These are phyloP conservation scores for Orthonychiurus folsomi DNA, from an alignment of 2,888 invertebrate species.

Conservation along the genomic window DNA sequence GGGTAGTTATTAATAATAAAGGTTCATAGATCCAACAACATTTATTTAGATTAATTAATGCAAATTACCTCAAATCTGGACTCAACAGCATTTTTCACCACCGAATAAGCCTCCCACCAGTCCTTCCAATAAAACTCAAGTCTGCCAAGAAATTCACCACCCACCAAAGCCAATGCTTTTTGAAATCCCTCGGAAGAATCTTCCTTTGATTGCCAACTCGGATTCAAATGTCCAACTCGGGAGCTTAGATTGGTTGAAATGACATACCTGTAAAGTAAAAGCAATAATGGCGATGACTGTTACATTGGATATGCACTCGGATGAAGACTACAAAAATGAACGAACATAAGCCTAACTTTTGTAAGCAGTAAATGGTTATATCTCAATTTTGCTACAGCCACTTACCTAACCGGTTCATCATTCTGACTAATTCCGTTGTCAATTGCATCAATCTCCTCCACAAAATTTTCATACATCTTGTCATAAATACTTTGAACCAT, in stretches of 20 bases:
- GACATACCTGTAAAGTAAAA: constrained; percentile 60
- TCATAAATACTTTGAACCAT: constrained; percentile 54
- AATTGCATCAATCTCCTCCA: constrained; percentile 90
- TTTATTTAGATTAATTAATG: neutral
- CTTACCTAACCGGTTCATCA: constrained; percentile 22
- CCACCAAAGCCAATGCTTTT: constrained; percentile 67
- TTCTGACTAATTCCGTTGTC: constrained; percentile 74
- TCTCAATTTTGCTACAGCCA: neutral
- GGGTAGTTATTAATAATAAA: no score
- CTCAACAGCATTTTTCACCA: constrained; percentile 64
- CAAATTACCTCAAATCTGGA: constrained; percentile 52
- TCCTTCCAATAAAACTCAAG: constrained; percentile 54
- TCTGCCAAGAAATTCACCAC: constrained; percentile 65
- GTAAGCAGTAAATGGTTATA: no score
- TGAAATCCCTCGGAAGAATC: constrained; percentile 57
- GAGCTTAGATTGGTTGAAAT: constrained; percentile 70
- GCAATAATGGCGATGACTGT: no score
- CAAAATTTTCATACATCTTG: constrained; percentile 73
- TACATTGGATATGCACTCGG: no score
- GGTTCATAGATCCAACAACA: no score
- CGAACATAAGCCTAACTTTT: no score
- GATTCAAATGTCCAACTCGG: constrained; percentile 69
- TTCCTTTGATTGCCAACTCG: constrained; percentile 63
- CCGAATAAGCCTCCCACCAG: constrained; percentile 79
- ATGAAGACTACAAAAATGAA: no score